phyloP scores from a whole-genome alignment of 2,797 vertebrate species.

The Thunnus albacares region DNA sequence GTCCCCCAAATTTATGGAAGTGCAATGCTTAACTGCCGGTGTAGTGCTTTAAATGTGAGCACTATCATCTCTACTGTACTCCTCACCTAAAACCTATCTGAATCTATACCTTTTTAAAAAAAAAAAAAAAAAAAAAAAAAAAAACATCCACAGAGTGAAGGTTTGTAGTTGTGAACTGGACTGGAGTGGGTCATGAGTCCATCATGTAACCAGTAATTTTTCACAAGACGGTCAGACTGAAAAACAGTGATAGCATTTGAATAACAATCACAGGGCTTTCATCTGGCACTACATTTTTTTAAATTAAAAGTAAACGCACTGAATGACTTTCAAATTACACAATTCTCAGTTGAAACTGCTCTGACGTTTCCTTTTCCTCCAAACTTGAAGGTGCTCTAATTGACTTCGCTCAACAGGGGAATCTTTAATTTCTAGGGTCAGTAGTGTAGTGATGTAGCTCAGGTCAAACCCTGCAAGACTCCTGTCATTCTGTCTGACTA shows the following conservation, averaged over 20 bases:
- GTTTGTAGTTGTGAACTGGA: neutral
- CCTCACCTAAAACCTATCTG: too few species aligned
- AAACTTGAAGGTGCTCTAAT: neutral
- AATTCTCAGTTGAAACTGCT: neutral
- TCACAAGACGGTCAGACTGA: neutral
- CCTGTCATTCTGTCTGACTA: slow-evolving; percentile 27
- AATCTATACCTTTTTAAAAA: too few species aligned
- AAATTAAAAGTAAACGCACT: slow-evolving; percentile 4
- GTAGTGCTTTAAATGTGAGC: too few species aligned
- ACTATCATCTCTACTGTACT: too few species aligned
- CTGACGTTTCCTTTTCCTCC: neutral
- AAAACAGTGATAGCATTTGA: neutral
- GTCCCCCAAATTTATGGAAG: too few species aligned
- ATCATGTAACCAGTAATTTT: neutral
- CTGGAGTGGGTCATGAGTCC: neutral
- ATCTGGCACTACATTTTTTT: neutral
- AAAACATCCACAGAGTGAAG: neutral
- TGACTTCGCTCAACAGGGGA: neutral
- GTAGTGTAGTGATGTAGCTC: slow-evolving; percentile 1
- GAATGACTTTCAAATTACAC: slow-evolving; percentile 12
- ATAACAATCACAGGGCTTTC: neutral
- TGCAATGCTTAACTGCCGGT: too few species aligned
- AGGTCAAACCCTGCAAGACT: slow-evolving; percentile 8
- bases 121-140: neutral
- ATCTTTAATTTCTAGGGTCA: slow-evolving; percentile 25